Base-by-base conservation (phyloP, 2,113 vertebrate species). In the Synchiropus splendidus region DNA sequence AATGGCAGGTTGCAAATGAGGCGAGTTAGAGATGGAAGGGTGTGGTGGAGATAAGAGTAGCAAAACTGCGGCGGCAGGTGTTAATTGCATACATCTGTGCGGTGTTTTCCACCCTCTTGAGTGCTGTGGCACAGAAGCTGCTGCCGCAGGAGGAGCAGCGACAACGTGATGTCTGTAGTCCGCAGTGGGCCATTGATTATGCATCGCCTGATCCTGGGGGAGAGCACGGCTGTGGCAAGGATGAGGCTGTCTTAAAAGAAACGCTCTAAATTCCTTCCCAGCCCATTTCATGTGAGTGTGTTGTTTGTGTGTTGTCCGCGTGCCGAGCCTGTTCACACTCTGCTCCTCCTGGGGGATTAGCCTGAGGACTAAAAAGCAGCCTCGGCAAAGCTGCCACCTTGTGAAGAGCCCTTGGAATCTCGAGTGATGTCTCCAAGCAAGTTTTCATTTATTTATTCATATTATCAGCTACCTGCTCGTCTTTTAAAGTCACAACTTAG, bases 51-150 rank as follows among this genome's bases (percentile, higher is more conserved):
- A 43, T 41, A 44, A 48, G 31, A 51, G 34, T 12, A 14, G 42
- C 37, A 53, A 10, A 6, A 27, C 15, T 64, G 37, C 34, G 5
- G 1, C 10, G 55, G 45, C 51, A 64, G 47, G 70, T 74, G 69
- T 71, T 74, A 74, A 82, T 78, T 75, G 57, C 64, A 63, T 36
- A 57, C 61, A 66, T 67, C 60, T 60, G 55, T 42, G 37, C 53
- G 12, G 38, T 48, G 54, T 56, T 61, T 59, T 57, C 31, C n/a
- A 12, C 27, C 15, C 42, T 52, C 45, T 21, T 34, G 42, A 52
- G 51, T 16, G 42, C 45, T 51, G 21, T 32, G 56, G 48, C 16
- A 33, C 3, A 10, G 21, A 27, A 27, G n/a, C n/a, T n/a, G n/a
- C n/a, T 15, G 52, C 54, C 3, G 39, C 58, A 31, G 51, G 61